These are phyloP conservation scores for Standfussiana lucernea DNA, from an alignment of 2,888 invertebrate genomes.

Conservation along the genomic window DNA sequence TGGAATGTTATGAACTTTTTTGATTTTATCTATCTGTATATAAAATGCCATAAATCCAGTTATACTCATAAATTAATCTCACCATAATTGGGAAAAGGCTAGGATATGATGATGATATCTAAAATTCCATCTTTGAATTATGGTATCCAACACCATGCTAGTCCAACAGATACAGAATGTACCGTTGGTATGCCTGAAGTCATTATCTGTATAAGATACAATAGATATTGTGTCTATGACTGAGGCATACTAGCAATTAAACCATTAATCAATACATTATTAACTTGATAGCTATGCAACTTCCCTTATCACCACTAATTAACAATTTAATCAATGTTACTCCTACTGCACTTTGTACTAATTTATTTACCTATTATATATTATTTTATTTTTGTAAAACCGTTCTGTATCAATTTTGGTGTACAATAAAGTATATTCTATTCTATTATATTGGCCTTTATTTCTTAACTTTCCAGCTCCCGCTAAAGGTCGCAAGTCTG, in stretches of 20 bases:
- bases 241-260: background rate
- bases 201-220: background rate
- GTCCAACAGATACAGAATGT: background rate
- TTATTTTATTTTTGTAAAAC: too few relatives aligned
- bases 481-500: constrained; percentile 87
- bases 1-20: background rate
- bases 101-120: background rate
- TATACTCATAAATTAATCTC: background rate
- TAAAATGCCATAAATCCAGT: too few relatives aligned
- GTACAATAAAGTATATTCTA: too few relatives aligned
- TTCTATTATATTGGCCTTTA: background rate
- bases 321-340: background rate
- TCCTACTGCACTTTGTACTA: background rate
- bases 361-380: background rate
- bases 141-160: background rate
- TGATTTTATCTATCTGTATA: background rate
- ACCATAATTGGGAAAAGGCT: background rate
- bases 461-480: constrained; percentile 76
- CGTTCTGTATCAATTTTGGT: too few relatives aligned
- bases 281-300: background rate
- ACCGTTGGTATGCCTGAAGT: background rate
- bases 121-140: background rate
- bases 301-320: background rate
- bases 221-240: background rate
- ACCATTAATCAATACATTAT: background rate